Evolutionary conservation across 1,140 invertebrate species (phyloP), one percentile per base, ranked within the genome.

Genomic region (Gonatopus flavifemur): DNA sequence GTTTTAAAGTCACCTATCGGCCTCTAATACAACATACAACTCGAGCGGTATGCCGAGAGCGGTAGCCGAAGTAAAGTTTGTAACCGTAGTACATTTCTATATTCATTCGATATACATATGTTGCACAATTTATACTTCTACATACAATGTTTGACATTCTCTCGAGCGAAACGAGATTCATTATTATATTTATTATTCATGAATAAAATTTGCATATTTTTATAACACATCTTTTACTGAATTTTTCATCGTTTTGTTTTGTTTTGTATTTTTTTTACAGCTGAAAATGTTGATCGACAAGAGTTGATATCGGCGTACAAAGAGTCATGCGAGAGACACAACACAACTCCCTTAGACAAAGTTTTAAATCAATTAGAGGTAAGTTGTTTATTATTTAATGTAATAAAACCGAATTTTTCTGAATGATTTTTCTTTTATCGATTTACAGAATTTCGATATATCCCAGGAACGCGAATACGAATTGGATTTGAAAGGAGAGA

Each of bases 361-460:
- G 81, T 93, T 47, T 57, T 91, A 54, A 79, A 86, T 45, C 90
- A 92, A 66, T 78, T 93, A 56, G 82, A 88, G 79, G 82, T 84
- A 70, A 76, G 57, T 64, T n/a, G 37, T 28, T 10, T 40, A 18
- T 33, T 19, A 41, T 36, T 37, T 24, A 40, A 43, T 30, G 30
- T n/a, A n/a, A n/a, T n/a, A n/a, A n/a, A n/a, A n/a, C n/a, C n/a
- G n/a, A n/a, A 10, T 35, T 18, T 37, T 28, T n/a, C 43, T 22
- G 41, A n/a, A 31, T 40, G 13, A 38, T 49, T 24, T 41, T 16
- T 55, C 33, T 59, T 57, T 44, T 33, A 42, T 28, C 20, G 12
- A 13, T 19, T 33, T 9, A 21, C 49, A 72, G 66, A 71, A 52
- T 55, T 62, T 71, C 56, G 63, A 66, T 62, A 63, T 69, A 46